Base-by-base conservation (phyloP, 2,797 vertebrate genomes). In the Aphelocoma californica region DNA sequence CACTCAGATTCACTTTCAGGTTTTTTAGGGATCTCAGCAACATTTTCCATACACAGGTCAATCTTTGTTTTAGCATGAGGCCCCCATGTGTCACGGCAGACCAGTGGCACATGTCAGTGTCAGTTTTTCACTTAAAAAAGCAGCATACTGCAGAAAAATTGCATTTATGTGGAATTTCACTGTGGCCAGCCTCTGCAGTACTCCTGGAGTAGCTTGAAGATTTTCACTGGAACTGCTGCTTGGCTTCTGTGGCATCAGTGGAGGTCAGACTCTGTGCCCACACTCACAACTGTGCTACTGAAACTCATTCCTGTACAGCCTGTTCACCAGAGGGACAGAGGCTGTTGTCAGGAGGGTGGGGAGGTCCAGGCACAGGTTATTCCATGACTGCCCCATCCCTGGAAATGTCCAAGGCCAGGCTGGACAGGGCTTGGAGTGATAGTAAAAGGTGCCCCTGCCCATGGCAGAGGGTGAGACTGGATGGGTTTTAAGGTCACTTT, bases 31-130 rank as follows among this genome's bases (percentile, higher is more conserved):
- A 38, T 60, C n/a, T 51, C 42, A 81, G 42, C 11, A 51, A 16
- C 6, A 5, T 53, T 73, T 66, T 77, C 14, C 18, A 47, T 50
- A 17, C 10, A 17, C 3, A 20, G 2, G 8, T 23, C 36, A 29
- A 8, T 48, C 72, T 82, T 51, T 10, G 4, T 45, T 88, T 87
- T 40, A 2, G 44, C 10, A 14, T 9, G 31, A 80, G 13, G 11
- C 4, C 26, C 18, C 4, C 8, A 4, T 5, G 4, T 23, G 13
- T 44, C 2, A 1, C 12, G 11, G 8, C 12, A 72, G 11, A 34
- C 8, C 28, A 75, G 18, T n/a, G 1, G 0, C 47, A 24, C 8
- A 26, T 6, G 1, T 26, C 32, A 26, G 7, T 25, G 24, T 65
- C 24, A 57, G 15, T 45, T 88, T 45, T 34, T 57, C 15, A 57